Evolutionary conservation across 2,113 vertebrate species (phyloP).

Genomic region (Gyps fulvus): DNA sequence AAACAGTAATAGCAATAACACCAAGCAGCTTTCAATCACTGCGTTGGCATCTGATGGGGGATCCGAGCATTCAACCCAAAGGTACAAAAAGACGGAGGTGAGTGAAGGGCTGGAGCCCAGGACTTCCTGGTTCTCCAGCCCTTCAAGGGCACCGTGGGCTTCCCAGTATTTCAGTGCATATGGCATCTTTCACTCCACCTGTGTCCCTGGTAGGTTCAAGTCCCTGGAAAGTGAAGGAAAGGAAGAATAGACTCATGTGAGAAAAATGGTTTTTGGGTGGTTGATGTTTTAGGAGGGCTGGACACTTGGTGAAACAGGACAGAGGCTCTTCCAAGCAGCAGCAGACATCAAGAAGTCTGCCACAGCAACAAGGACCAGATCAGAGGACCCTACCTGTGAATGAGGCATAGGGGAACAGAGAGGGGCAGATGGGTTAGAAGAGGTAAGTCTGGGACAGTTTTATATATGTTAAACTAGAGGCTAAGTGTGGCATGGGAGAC

Average conservation of each 20-base stretch:
- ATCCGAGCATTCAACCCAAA: neutral
- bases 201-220: neutral
- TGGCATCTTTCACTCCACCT: neutral
- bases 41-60: neutral
- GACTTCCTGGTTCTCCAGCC: neutral
- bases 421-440: neutral
- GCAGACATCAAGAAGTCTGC: neutral
- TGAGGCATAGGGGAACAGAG: neutral
- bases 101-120: accelerated
- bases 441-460: neutral
- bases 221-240: neutral
- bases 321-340: neutral
- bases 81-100: neutral
- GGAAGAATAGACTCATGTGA: neutral
- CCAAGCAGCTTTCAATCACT: neutral
- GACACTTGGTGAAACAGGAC: neutral
- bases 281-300: neutral
- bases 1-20: neutral
- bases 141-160: neutral
- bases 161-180: accelerated
- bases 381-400: neutral
- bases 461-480: neutral
- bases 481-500: neutral
- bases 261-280: neutral
- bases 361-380: neutral